Base-by-base conservation (phyloP, 2,888 invertebrate genomes). In the Bombylius discolor region DNA sequence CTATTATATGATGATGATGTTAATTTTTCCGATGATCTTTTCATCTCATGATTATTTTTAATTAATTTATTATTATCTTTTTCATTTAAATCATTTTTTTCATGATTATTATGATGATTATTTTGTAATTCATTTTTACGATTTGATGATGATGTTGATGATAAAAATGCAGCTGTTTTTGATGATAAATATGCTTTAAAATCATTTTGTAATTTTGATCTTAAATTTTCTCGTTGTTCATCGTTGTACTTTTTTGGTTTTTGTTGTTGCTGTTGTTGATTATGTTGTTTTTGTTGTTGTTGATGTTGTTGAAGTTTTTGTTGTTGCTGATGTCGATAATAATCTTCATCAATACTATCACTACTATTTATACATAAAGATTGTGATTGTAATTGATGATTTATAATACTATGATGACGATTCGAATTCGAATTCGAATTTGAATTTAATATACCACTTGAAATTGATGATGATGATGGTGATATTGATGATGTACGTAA, bases 1-100 rank as follows among this genome's bases (percentile, higher is more conserved):
- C 90, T 91, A 3, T 23, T 23, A 23, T 23, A 23, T 3, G 23
- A 23, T 23, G 23, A 23, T 23, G 23, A 23, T 23, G 23, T 23
- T 23, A 23, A 3, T 23, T 23, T 23, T 23, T 23, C 23, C 23
- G 23, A 23, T 23, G 23, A 23, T 23, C 23, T 33, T 33, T 58
- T 52, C 36, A 47, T 31, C 32, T 42, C 48, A 42, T n/a, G 12
- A 48, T 39, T 44, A 34, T 34, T 39, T 12, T 14, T 48, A 12
- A 12, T 12, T 44, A 42, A 31, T 45, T 46, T 54, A 12, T 58
- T 51, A 12, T 51, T 47, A 12, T 34, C 31, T 6, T 39, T 32
- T 13, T 32, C 45, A 53, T 42, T 42, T 42, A 49, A 51, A 11
- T 53, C 50, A 47, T 36, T 49, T 12, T 49, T 51, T 14, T 34